phyloP scores from a whole-genome alignment of 2,113 vertebrate species.

The Myiagra hebetior region DNA sequence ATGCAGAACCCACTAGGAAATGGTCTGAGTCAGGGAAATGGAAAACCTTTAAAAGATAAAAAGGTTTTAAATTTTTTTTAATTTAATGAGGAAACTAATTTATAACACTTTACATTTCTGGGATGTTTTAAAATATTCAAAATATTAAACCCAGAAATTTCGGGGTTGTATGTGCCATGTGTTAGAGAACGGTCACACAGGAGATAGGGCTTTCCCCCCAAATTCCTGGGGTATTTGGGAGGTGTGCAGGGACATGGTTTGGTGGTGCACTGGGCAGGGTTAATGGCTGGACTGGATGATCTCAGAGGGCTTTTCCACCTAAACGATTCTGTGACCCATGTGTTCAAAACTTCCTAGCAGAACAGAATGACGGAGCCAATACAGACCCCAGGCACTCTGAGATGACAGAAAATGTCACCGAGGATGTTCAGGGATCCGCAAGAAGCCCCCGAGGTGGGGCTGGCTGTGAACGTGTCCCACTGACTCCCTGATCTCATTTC shows the following conservation, averaged over 20 bases:
- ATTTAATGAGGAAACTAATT: background rate
- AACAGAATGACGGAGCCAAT: rapidly evolving
- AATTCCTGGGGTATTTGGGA: background rate
- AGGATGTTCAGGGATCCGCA: background rate
- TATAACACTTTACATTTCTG: background rate
- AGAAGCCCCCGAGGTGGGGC: background rate
- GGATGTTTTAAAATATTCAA: background rate
- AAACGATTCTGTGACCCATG: rapidly evolving
- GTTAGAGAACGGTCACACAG: background rate
- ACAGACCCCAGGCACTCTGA: rapidly evolving
- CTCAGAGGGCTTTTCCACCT: background rate
- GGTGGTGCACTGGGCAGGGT: background rate
- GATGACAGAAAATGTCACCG: background rate
- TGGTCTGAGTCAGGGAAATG: conserved; percentile 42
- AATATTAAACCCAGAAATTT: background rate
- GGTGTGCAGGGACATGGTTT: rapidly evolving
- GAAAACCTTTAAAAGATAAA: conserved; percentile 39
- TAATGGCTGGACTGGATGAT: background rate
- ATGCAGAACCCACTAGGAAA: conserved; percentile 61
- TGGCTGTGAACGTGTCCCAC: background rate
- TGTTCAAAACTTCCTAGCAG: background rate
- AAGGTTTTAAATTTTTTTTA: background rate
- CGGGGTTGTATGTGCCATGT: background rate
- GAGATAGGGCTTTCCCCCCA: background rate
- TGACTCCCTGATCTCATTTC: rapidly evolving